Evolutionary conservation across 2,797 vertebrate species (phyloP), one percentile per base, ranked within the genome.

Genomic region (Helarctos malayanus): DNA sequence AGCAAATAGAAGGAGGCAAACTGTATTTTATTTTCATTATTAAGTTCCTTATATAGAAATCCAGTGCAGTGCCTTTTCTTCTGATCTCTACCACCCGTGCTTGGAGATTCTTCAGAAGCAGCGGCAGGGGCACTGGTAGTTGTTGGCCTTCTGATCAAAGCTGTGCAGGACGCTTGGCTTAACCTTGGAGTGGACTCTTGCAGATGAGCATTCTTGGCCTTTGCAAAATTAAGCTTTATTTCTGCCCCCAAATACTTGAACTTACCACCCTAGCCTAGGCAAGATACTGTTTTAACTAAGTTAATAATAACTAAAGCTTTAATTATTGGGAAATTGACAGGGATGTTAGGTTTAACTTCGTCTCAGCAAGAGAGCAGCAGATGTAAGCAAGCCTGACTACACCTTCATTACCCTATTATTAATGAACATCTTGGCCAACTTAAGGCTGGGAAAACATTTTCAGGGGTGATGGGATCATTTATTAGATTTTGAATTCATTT

Each of bases 11-110:
- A 94, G 47, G 89, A 89, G 23, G 15, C n/a, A 71, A 91, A 87
- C 92, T 89, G 25, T 89, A 38, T 80, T 96, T 85, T 84, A 63
- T 84, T 38, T 71, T 95, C 80, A 93, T 93, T 96, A 32, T 83
- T 80, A 95, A 92, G 16, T 82, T 96, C 19, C 79, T 93, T 54
- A 49, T 23, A 29, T 52, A 84, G 82, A 68, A 94, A 68, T 95
- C 19, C 3, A 61, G 3, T 52, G 45, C n/a, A 68, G 18, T 13
- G 29, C 32, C 2, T 32, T 16, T 47, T 83, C 47, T 95, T n/a
- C 71, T 83, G 32, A 41, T 59, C 45, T 25, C 73, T 88, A 15
- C 82, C 76, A 56, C 32, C 78, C 89, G 18, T 19, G 65, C 57
- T 47, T 56, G 35, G 29, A 95, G 73, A 76, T 52, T 85, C 47